Evolutionary conservation across 2,113 vertebrate genomes (phyloP).

Genomic region (Corythaixoides concolor): DNA sequence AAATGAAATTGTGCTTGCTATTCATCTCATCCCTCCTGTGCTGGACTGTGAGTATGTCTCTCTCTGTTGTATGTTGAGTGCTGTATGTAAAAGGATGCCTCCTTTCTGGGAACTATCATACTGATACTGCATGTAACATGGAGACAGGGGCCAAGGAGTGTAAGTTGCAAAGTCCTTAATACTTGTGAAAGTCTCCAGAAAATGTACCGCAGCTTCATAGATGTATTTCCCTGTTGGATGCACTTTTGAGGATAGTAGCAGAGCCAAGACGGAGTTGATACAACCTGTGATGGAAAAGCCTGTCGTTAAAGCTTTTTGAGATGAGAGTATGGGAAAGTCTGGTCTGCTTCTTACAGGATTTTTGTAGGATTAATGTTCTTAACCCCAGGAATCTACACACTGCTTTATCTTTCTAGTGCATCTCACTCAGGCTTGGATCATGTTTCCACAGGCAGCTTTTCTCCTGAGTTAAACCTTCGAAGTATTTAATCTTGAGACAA

Average conservation of each 20-base stretch:
- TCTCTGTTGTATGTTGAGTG: not conserved
- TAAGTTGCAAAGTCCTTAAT: not conserved
- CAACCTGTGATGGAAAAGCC: not conserved
- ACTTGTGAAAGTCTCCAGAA: not conserved
- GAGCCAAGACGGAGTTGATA: not conserved
- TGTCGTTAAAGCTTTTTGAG: not conserved
- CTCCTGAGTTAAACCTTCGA: not conserved
- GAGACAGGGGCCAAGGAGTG: fast-evolving
- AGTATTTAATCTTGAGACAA: not conserved
- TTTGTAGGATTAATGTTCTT: not conserved
- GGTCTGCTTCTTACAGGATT: not conserved
- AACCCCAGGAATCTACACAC: not conserved
- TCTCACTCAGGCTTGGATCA: not conserved
- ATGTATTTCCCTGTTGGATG: not conserved
- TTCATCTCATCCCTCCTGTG: not conserved
- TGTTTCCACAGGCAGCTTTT: not conserved
- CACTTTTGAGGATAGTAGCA: not conserved
- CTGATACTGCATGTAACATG: not conserved
- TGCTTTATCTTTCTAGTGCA: not conserved
- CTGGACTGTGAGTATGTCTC: not conserved
- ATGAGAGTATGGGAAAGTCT: not conserved
- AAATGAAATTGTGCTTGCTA: not conserved
- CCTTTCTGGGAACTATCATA: not conserved
- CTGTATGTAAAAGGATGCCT: not conserved
- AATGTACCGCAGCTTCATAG: not conserved